Evolutionary conservation across 2,888 invertebrate species (phyloP).

Genomic region (Stegana nigrithorax): DNA sequence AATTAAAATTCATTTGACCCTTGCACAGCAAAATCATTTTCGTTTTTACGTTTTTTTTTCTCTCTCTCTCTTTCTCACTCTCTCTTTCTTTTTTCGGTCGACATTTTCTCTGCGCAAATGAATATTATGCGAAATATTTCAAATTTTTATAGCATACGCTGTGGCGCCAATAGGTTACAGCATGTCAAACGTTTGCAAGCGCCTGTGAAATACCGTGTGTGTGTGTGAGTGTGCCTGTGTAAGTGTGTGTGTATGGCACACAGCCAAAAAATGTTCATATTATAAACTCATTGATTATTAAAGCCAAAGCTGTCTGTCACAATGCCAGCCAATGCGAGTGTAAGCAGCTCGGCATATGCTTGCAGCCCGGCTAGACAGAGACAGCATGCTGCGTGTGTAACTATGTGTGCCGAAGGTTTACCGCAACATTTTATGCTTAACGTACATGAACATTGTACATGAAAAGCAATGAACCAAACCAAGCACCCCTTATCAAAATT

Average conservation of each 20-base stretch:
- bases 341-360: too few relatives aligned
- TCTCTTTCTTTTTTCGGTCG: too few relatives aligned
- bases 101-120: background rate
- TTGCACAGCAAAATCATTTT: background rate
- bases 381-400: background rate
- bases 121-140: background rate
- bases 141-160: background rate
- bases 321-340: too few relatives aligned
- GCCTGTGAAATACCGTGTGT: background rate
- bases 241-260: background rate
- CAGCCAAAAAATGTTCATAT: slow-evolving; percentile 47
- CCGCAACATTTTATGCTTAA: slow-evolving; percentile 6
- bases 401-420: slow-evolving; percentile 1
- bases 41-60: background rate
- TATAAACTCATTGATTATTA: slow-evolving; percentile 60
- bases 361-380: too few relatives aligned
- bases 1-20: slow-evolving; percentile 11
- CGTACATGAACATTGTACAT: slow-evolving; percentile 1
- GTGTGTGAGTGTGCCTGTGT: background rate
- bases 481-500: slow-evolving; percentile 8
- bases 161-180: too few relatives aligned
- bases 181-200: too few relatives aligned
- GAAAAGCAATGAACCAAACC: slow-evolving; percentile 10
- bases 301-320: slow-evolving; percentile 48
- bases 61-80: background rate